These are phyloP conservation scores for Gavialis gangeticus DNA, from an alignment of 2,113 vertebrate genomes.

Conservation along the genomic window DNA sequence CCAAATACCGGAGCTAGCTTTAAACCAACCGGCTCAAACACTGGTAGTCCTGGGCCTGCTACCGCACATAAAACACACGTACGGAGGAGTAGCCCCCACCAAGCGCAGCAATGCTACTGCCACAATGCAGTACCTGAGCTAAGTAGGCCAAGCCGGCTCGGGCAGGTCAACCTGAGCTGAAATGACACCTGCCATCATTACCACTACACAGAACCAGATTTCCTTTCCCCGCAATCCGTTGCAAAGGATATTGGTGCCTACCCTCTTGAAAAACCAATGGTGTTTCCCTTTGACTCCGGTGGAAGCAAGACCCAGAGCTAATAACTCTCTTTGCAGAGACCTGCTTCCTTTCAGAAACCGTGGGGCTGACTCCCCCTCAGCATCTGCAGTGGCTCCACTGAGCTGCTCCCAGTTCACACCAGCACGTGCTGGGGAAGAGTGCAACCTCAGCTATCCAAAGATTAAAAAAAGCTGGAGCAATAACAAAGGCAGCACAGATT, in stretches of 20 bases:
- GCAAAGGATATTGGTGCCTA: background rate
- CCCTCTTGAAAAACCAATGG: background rate
- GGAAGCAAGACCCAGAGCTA: background rate
- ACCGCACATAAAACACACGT: too few relatives aligned
- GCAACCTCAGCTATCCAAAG: background rate
- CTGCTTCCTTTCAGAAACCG: background rate
- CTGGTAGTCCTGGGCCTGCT: too few relatives aligned
- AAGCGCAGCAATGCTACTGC: too few relatives aligned
- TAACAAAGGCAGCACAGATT: background rate
- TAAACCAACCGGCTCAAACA: too few relatives aligned
- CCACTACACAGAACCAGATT: background rate
- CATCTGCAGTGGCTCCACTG: background rate
- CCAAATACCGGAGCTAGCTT: too few relatives aligned
- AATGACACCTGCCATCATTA: background rate
- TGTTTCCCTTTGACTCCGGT: background rate
- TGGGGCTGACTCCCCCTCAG: background rate
- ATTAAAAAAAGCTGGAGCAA: background rate
- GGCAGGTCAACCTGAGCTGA: background rate
- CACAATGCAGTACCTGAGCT: too few relatives aligned
- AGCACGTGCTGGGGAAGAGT: background rate
- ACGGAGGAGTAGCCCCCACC: too few relatives aligned
- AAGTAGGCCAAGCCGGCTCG: too few relatives aligned
- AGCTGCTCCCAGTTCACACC: background rate
- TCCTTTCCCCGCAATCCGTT: background rate
- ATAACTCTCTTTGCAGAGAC: background rate